Conservation (phyloP, 2,888 invertebrate species). For the Tetragnatha montana region DNA sequence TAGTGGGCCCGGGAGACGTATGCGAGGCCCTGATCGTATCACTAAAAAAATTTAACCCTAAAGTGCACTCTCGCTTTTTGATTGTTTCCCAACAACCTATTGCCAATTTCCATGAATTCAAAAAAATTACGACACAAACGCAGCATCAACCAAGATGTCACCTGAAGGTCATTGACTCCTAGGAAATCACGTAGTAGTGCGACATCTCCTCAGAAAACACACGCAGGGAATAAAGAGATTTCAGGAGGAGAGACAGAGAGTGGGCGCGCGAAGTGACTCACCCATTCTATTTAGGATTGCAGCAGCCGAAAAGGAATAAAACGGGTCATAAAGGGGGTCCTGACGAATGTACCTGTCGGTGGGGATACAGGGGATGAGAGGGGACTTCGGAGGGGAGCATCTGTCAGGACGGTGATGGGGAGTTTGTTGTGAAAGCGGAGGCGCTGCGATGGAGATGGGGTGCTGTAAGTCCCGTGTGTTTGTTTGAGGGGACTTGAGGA, state of each 20-base stretch:
- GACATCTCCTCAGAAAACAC: not conserved
- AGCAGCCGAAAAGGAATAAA: conserved; percentile 36
- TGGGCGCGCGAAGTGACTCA: conserved; percentile 31
- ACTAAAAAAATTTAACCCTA: no score
- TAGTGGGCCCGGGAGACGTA: no score
- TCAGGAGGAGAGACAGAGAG: not conserved
- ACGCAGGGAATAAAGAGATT: not conserved
- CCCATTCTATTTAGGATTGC: conserved; percentile 45
- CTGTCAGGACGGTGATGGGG: not conserved
- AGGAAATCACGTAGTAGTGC: not conserved
- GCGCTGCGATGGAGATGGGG: not conserved
- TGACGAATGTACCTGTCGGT: not conserved
- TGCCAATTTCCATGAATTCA: no score
- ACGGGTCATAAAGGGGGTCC: conserved; percentile 27
- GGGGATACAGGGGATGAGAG: not conserved
- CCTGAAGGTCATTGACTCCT: not conserved
- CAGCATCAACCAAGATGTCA: not conserved
- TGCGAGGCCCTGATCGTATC: no score
- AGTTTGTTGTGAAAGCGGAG: not conserved
- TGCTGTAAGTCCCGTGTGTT: no score
- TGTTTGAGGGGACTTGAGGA: no score
- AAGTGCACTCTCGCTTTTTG: no score
- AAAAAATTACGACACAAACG: not conserved
- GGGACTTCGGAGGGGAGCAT: no score
- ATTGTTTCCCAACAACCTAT: no score